Conservation (phyloP, 1,140 invertebrate species). For the Linepithema humile region DNA sequence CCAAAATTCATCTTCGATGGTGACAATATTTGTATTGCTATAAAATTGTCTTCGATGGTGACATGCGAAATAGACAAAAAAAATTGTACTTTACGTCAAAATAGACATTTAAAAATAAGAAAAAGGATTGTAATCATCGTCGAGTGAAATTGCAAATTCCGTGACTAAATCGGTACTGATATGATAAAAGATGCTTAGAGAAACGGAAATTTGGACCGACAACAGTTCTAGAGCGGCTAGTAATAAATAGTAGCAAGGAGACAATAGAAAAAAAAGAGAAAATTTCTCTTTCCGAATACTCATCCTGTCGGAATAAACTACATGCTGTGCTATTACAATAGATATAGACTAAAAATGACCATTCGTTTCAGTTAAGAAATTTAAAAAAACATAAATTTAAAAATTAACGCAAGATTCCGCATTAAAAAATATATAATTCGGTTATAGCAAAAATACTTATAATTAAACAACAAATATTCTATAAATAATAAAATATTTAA, state of each 20-base stretch:
- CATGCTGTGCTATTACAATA: neutral
- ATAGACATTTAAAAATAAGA: neutral
- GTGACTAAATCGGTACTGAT: neutral
- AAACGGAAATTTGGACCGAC: neutral
- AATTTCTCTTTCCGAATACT: neutral
- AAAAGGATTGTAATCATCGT: neutral
- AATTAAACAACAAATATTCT: neutral
- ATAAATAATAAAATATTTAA: neutral
- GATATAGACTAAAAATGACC: neutral
- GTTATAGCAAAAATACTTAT: neutral
- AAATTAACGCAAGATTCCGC: no score
- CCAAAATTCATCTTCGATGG: neutral
- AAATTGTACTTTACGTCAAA: neutral
- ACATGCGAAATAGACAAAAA: neutral
- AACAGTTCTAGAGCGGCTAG: neutral
- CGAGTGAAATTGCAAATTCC: conserved; percentile 1
- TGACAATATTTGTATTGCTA: no score
- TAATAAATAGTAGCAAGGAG: neutral
- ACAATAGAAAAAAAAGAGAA: neutral
- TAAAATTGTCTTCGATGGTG: no score
- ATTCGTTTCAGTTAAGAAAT: neutral
- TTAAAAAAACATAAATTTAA: no score
- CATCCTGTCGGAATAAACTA: neutral
- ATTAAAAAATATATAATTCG: neutral
- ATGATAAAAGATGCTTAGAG: neutral